phyloP scores from a whole-genome alignment of 2,797 vertebrate species.

The Neopelma chrysocephalum region DNA sequence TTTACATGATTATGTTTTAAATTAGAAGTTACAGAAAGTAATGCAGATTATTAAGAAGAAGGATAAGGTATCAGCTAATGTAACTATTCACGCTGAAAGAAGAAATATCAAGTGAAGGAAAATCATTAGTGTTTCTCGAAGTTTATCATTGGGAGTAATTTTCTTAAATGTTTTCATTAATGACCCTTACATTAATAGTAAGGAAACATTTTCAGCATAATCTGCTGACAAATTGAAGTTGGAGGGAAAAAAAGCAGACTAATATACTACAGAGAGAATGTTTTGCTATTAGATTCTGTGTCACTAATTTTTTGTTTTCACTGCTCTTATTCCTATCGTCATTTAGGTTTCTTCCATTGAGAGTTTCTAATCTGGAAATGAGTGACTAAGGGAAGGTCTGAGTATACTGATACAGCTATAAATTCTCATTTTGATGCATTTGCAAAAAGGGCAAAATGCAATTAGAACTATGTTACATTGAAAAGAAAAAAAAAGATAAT shows the following conservation, averaged over 20 bases:
- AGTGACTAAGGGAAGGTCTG: not conserved
- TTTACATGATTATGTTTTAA: not conserved
- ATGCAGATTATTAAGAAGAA: not conserved
- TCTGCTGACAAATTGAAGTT: slow-evolving; percentile 3
- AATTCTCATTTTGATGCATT: not conserved
- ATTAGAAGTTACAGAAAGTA: not conserved
- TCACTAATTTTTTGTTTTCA: not conserved
- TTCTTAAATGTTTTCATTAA: slow-evolving; percentile 47
- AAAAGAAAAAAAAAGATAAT: not conserved
- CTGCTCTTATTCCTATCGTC: not conserved
- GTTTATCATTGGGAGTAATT: slow-evolving; percentile 17
- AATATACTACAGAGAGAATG: not conserved
- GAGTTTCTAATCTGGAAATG: not conserved
- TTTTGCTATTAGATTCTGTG: not conserved
- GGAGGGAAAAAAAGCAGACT: not conserved
- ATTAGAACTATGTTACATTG: not conserved
- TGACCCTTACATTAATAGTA: slow-evolving; percentile 18
- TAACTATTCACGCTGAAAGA: not conserved
- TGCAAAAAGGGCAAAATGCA: not conserved
- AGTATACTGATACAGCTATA: not conserved
- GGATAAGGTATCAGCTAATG: not conserved
- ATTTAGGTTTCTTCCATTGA: not conserved
- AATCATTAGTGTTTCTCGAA: slow-evolving; percentile 34
- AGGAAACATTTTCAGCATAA: slow-evolving; percentile 11
- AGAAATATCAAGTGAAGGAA: slow-evolving; percentile 7